Evolutionary conservation across 2,888 invertebrate species (phyloP).

Genomic region (Coremacera marginata): DNA sequence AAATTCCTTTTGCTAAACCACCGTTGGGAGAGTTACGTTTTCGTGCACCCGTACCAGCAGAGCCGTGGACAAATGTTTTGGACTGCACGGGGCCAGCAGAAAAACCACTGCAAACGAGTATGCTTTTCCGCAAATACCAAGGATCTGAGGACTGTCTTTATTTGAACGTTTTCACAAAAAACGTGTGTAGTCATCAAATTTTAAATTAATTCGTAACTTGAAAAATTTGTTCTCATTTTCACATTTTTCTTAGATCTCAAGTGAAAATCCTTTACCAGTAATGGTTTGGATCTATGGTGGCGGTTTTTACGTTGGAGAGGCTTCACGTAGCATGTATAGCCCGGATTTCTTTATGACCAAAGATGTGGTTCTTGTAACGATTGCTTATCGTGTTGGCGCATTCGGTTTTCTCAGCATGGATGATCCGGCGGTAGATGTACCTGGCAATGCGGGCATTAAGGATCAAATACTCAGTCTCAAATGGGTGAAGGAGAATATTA

Average conservation of each 20-base stretch:
- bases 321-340: constrained; percentile 66
- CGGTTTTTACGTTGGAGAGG: constrained; percentile 70
- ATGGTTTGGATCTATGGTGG: constrained; percentile 72
- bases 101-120: constrained; percentile 64
- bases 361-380: constrained; percentile 69
- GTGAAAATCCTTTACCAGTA: constrained; percentile 59
- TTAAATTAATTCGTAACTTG: too few species aligned
- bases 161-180: constrained; percentile 70
- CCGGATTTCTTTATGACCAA: constrained; percentile 70
- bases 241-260: not conserved
- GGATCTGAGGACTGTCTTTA: constrained; percentile 73
- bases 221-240: too few species aligned
- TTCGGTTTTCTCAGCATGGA: constrained; percentile 71
- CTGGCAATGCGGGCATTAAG: constrained; percentile 72
- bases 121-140: constrained; percentile 62
- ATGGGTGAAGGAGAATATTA: constrained; percentile 71
- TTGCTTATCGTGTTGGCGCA: constrained; percentile 71
- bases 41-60: constrained; percentile 68
- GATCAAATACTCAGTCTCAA: constrained; percentile 71
- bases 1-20: constrained; percentile 66
- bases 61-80: constrained; percentile 67
- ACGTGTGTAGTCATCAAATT: constrained; percentile 33
- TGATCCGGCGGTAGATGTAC: constrained; percentile 69
- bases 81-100: constrained; percentile 67
- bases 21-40: constrained; percentile 64